Base-by-base conservation (phyloP, 2,797 vertebrate genomes). In the Bufotes viridis region DNA sequence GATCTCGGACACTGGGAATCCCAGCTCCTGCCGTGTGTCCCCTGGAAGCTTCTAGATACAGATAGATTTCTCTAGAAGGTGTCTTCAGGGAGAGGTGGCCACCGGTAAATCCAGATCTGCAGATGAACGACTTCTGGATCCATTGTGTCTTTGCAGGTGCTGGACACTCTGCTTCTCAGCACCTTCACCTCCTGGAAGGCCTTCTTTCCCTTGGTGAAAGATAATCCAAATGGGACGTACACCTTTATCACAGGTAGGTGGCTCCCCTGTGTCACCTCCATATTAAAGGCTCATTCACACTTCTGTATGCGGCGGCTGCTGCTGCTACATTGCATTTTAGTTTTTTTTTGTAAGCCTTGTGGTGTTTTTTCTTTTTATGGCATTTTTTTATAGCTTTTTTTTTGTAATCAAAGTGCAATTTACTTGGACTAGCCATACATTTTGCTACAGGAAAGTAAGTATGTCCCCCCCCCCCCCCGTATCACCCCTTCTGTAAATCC, bases 201-300 rank as follows among this genome's bases (percentile, higher is more conserved):
- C 0, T 97, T 96, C 90, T 96, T 96, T 80, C 94, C 96, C 0
- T 75, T 96, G 74, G 94, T 96, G 86, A 94, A 92, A 90, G 96
- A 96, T 9, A 92, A 95, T 90, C 88, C 94, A 17, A 92, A 78
- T 83, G 93, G 93, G 6, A 96, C 95, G 63, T 97, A 97, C 92
- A 96, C 96, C 42, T 96, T 97, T 90, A 96, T 97, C 83, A 97
- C 96, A 91, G 96, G 96, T 96, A 89, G 9, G 15, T 20, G 17
- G 14, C 4, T 29, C 5, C 2, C 18, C 20, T 42, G 42, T 42
- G 72, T 53, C 3, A 53, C 8, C 11, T 51, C 12, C 63, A 67
- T 13, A 69, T 26, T 13, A 42, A 7, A 42, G 42, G 42, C 42
- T 42, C 42, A 7, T 42, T 42, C 42, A 42, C 42, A 42, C 42